Conservation (phyloP, 2,797 vertebrate species). For the Synanceia verrucosa region DNA sequence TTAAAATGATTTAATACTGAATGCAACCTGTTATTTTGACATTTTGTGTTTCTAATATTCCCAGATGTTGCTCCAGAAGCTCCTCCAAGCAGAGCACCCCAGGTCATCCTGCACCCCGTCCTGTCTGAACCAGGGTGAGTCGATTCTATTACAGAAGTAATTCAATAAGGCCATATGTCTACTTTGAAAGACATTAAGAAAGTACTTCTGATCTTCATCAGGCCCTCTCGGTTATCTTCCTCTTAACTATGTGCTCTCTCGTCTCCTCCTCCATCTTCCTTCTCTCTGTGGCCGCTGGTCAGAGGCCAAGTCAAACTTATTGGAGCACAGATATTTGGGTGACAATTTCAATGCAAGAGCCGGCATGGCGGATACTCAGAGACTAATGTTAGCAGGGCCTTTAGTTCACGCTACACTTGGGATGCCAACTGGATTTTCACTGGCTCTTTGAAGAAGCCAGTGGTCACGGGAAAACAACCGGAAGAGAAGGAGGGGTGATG, state of each 20-base stretch:
- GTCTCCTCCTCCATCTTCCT: neutral
- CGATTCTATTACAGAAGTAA: neutral
- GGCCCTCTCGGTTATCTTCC: neutral
- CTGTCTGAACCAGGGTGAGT: conserved; percentile 94
- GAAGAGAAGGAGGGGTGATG: conserved; percentile 60
- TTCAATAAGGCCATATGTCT: neutral
- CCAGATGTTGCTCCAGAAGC: conserved; percentile 96
- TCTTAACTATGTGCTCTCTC: conserved; percentile 12
- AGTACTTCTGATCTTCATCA: conserved; percentile 11
- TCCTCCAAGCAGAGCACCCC: conserved; percentile 90
- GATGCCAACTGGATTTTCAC: conserved; percentile 73
- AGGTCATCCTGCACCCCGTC: conserved; percentile 97
- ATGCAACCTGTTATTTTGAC: conserved; percentile 8
- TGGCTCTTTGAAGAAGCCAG: conserved; percentile 69
- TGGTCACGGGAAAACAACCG: conserved; percentile 65
- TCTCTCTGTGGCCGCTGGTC: conserved; percentile 44
- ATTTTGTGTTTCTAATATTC: conserved; percentile 24
- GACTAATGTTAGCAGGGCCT: conserved; percentile 75
- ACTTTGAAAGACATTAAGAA: conserved; percentile 7
- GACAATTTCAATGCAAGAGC: conserved; percentile 68
- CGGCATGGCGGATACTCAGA: conserved; percentile 57
- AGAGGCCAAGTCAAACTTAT: conserved; percentile 69
- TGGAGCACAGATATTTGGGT: conserved; percentile 80
- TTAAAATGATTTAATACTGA: neutral
- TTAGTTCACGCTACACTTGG: conserved; percentile 80